Base-by-base conservation (phyloP, 2,888 invertebrate genomes). In the Neoitamus cyanurus region DNA sequence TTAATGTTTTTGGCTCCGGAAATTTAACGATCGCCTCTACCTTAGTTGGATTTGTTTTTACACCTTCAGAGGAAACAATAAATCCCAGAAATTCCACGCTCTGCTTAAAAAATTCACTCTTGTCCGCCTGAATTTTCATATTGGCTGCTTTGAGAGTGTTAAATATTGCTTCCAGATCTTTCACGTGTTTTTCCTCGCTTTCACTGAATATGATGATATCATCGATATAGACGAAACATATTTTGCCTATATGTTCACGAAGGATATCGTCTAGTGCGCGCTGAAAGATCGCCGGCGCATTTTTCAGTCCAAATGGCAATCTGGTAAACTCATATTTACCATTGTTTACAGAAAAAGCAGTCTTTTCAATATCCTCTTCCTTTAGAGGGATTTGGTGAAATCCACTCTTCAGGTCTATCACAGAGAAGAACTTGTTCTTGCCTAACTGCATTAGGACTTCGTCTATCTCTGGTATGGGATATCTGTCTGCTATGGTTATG, bases 61-160 rank as follows among this genome's bases (percentile, higher is more conserved):
- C n/a, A n/a, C n/a, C n/a, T 9, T 85, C 68, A 34, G 69, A 36
- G 72, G 46, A 46, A 13, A 85, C 68, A 36, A 86, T 36, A 82
- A 83, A 85, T 31, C 84, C 84, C 28, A 85, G 42, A 20, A 86
- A 86, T 68, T 86, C 84, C 13, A 73, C 72, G 15, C 34, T 31
- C 34, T 25, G 7, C 15, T 72, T 72, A 11, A 72, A 72, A 13
- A 87, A 87, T 78, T 86, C 73, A 1, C 86, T 87, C 86, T 88
- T 88, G 15, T 87, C 86, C 48, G 86, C 42, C 6, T 87, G 87
- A 13, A 88, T 87, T 84, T 87, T 87, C 86, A 88, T 86, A 37
- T 88, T 85, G 5, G 84, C 83, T 28, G 80, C 42, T 7, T 80
- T 70, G 5, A 86, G 42, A 85, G 85, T 68, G 84, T 85, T 70